Evolutionary conservation across 2,888 invertebrate genomes (phyloP).

Genomic region (Pocota personata): DNA sequence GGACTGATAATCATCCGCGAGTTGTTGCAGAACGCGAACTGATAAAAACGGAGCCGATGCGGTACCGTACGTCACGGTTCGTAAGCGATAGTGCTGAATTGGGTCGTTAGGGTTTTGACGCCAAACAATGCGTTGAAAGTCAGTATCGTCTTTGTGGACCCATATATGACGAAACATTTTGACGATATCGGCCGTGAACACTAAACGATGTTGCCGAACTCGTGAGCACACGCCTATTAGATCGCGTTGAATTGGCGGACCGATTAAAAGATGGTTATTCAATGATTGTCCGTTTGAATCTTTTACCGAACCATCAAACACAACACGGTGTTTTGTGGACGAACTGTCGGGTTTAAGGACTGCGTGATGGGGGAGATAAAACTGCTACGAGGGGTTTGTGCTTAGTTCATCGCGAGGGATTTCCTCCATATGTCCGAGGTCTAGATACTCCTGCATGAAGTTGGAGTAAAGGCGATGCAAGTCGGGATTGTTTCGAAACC

Average conservation of each 20-base stretch:
- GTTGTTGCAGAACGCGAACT: background rate
- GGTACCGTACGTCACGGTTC: conserved; percentile 40
- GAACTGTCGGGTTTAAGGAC: conserved; percentile 64
- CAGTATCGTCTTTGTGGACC: conserved; percentile 31
- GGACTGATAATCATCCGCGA: conserved; percentile 1
- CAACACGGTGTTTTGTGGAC: conserved; percentile 41
- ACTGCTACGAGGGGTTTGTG: background rate
- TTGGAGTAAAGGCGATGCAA: background rate
- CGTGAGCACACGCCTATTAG: conserved; percentile 58
- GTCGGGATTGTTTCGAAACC: conserved; percentile 10
- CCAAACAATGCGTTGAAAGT: conserved; percentile 46
- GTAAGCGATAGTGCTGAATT: conserved; percentile 28
- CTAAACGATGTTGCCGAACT: conserved; percentile 61
- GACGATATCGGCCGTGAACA: conserved; percentile 23
- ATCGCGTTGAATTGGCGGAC: conserved; percentile 49
- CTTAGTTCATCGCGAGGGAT: background rate
- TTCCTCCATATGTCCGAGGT: conserved; percentile 25
- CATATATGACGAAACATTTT: conserved; percentile 55
- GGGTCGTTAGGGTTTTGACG: conserved; percentile 19
- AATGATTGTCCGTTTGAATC: conserved; percentile 36
- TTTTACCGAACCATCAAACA: too few species aligned
- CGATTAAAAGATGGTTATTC: conserved; percentile 41
- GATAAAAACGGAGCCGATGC: conserved; percentile 36
- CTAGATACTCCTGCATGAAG: conserved; percentile 39
- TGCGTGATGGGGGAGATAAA: conserved; percentile 72